Evolutionary conservation across 2,113 vertebrate species (phyloP).

Genomic region (Ammodytes dubius): DNA sequence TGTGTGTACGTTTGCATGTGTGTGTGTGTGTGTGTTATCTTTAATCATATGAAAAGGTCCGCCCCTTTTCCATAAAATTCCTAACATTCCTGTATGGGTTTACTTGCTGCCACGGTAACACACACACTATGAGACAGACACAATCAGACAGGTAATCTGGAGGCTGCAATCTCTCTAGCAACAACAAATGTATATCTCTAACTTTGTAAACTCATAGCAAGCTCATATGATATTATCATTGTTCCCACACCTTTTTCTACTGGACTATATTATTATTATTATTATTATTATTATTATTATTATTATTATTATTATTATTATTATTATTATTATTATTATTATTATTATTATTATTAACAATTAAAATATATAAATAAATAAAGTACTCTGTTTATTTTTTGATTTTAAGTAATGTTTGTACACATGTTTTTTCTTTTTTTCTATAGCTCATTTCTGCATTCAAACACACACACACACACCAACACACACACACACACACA

Average conservation of each 20-base stretch:
- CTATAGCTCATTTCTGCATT: background rate
- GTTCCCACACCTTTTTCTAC: too few species aligned
- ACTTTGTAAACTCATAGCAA: too few species aligned
- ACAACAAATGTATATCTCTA: too few species aligned
- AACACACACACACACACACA: background rate
- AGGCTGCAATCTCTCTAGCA: background rate
- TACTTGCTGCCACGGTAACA: background rate
- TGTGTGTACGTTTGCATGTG: background rate
- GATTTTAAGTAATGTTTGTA: too few species aligned
- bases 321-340: too few species aligned
- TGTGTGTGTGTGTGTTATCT: background rate
- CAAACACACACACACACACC: background rate
- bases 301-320: too few species aligned
- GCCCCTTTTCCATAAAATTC: background rate
- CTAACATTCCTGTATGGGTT: conserved; percentile 24
- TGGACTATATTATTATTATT: too few species aligned
- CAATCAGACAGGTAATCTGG: background rate
- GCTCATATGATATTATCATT: too few species aligned
- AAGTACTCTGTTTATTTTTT: too few species aligned
- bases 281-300: too few species aligned
- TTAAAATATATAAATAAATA: too few species aligned
- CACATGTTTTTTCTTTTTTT: background rate
- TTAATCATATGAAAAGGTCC: background rate
- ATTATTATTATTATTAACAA: too few species aligned
- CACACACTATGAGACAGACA: background rate